Evolutionary conservation across 2,113 vertebrate species (phyloP).

Genomic region (Cinclus mexicanus): DNA sequence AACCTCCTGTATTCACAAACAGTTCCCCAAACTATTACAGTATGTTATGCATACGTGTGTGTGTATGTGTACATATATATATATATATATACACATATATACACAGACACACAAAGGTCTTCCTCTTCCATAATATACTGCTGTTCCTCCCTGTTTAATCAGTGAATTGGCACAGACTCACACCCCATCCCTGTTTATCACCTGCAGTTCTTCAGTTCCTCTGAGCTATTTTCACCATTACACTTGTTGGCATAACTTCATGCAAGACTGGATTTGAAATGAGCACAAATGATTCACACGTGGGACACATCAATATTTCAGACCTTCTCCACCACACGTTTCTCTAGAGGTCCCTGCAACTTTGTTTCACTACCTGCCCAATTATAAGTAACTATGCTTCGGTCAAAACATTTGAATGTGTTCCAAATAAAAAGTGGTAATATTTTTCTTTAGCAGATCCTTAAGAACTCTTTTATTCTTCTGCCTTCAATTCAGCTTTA

Average conservation of each 20-base stretch:
- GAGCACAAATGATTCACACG: not conserved
- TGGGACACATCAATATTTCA: not conserved
- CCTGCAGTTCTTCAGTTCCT: not conserved
- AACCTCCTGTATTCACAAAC: not conserved
- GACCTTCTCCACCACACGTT: not conserved
- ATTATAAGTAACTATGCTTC: not conserved
- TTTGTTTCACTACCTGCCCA: not conserved
- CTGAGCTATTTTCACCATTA: not conserved
- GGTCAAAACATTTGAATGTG: not conserved
- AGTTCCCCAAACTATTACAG: not conserved
- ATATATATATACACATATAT: fast-evolving
- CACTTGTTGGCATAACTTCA: not conserved
- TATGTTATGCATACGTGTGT: not conserved
- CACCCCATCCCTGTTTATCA: not conserved
- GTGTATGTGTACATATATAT: fast-evolving
- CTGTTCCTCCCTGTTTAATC: not conserved
- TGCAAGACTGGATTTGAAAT: not conserved
- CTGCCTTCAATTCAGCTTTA: not conserved
- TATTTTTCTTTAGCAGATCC: not conserved
- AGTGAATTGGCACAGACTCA: not conserved
- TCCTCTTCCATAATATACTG: not conserved
- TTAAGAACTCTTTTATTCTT: not conserved
- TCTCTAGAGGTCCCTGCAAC: not conserved
- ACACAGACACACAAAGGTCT: not conserved
- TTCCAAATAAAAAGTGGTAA: not conserved